Percentiles rank a stretch among this genome's conserved stretches.
phyloP scores from a whole-genome alignment of 2,797 vertebrate genomes.

The Rhinella marina region DNA sequence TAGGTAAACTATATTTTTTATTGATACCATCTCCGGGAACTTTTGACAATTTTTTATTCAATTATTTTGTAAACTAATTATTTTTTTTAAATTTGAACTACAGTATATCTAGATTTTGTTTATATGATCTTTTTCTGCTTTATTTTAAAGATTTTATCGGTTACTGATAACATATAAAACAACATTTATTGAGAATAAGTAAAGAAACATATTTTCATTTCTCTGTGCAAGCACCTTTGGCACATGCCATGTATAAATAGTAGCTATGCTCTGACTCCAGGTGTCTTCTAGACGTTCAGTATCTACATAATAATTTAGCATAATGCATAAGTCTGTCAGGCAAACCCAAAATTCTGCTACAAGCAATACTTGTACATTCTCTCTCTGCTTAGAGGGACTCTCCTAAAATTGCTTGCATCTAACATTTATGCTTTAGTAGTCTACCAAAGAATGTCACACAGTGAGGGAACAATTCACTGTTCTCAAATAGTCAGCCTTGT shows the following conservation, averaged over 20 bases:
- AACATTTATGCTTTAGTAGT: conserved; percentile 38
- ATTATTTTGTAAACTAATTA: too few species aligned
- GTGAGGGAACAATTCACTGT: background rate
- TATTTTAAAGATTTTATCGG: background rate
- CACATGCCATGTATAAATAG: conserved; percentile 46
- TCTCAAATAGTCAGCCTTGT: background rate
- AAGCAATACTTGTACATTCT: conserved; percentile 34
- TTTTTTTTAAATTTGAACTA: too few species aligned
- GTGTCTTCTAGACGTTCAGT: conserved; percentile 46
- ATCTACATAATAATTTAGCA: conserved; percentile 60
- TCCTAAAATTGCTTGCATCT: conserved; percentile 32
- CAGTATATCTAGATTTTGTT: too few species aligned
- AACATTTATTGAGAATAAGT: background rate
- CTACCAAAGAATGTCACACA: conserved; percentile 29
- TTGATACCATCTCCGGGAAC: too few species aligned
- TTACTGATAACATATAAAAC: background rate
- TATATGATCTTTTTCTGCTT: background rate
- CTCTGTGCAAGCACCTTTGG: background rate
- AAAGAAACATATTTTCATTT: background rate
- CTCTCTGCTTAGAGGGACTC: conserved; percentile 36
- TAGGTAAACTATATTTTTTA: too few species aligned
- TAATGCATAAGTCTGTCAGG: conserved; percentile 57
- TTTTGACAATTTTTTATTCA: too few species aligned
- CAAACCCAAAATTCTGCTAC: conserved; percentile 50
- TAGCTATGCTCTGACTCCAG: conserved; percentile 20